A percentile compares a stretch with the other conserved stretches of the same genome.
Conservation (phyloP, 2,113 vertebrate genomes). For the Anarrhichthys ocellatus region DNA sequence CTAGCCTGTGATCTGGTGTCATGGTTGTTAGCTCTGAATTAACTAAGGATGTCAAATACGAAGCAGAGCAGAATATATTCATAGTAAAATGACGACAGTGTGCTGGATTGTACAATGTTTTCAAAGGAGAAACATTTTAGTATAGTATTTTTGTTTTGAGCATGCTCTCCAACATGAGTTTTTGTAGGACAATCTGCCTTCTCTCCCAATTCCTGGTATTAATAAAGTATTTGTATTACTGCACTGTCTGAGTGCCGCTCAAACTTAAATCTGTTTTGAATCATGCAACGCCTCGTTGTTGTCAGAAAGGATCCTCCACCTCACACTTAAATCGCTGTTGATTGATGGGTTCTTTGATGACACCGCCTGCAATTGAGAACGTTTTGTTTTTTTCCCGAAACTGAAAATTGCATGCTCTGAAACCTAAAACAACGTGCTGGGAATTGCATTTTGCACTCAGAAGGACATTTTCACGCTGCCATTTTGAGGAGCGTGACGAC, state of each 20-base stretch:
- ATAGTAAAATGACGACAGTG: neutral
- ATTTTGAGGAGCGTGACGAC: conserved; percentile 13
- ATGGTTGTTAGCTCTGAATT: neutral
- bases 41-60: neutral
- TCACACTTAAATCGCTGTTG: neutral
- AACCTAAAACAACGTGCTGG: neutral
- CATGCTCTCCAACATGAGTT: neutral
- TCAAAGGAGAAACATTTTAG: no score
- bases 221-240: neutral
- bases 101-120: neutral
- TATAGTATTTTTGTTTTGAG: neutral
- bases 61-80: neutral
- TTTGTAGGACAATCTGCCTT: neutral
- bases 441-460: conserved; percentile 9
- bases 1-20: neutral
- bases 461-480: neutral
- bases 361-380: no score
- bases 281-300: neutral
- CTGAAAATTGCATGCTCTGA: neutral
- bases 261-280: neutral
- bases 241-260: neutral
- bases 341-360: conserved; percentile 5
- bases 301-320: neutral
- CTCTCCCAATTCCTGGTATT: neutral
- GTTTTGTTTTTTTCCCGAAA: neutral